Base-by-base conservation (phyloP, 2,797 vertebrate genomes). In the Rhinichthys osculus region DNA sequence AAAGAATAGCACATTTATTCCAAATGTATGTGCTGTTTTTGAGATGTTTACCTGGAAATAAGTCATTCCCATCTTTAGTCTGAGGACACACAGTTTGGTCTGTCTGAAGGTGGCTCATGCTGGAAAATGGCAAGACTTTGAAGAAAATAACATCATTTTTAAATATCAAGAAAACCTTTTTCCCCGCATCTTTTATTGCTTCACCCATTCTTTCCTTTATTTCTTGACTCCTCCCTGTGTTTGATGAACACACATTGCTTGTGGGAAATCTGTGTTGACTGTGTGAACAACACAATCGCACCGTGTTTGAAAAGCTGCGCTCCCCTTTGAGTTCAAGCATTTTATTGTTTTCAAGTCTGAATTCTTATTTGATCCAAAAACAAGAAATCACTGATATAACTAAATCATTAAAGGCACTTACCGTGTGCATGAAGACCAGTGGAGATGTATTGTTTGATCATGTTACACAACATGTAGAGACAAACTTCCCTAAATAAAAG, bases 41-140 rank as follows among this genome's bases (percentile, higher is more conserved):
- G 9, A n/a, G 78, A 71, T 13, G 44, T 93, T 94, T 92, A 93
- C 96, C 96, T 96, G 97, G 96, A 89, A 98, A 95, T 74, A 94
- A 92, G 92, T 95, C 95, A 87, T 96, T 95, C 70, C 95, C 95
- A 14, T 95, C 87, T 72, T 91, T 95, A 81, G 96, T 93, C 87
- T 93, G 93, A 89, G 97, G 95, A 87, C 96, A 97, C 81, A 95
- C 89, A 44, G 59, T 88, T 91, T 95, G 90, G 64, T 95, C 92
- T 57, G 90, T 91, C 57, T 93, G 95, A 89, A 93, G 92, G 87
- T 93, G 93, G 92, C 92, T 92, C 91, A 93, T 92, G 88, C 95
- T 89, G 88, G 95, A 95, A 90, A 95, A 91, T 89, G 94, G 95
- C 81, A 97, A 93, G 89, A 95, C 96, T 97, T 89, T 82, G 89